These are phyloP conservation scores for Cinara cedri DNA, from an alignment of 2,888 invertebrate species.

Conservation along the genomic window DNA sequence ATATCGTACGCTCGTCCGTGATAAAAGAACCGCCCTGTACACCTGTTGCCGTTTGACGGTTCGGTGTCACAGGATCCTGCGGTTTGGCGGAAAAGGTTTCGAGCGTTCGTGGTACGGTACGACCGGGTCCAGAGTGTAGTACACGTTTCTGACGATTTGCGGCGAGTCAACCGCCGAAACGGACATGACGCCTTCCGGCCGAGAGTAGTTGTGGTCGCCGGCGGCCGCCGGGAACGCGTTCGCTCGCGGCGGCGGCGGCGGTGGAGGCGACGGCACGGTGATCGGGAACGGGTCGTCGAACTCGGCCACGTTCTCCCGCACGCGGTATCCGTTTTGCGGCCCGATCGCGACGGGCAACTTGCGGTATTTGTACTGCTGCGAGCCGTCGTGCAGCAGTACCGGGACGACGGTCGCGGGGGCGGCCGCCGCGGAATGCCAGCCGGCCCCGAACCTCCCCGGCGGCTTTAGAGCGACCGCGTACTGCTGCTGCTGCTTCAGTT, in stretches of 20 bases:
- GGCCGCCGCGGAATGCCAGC: too few species aligned
- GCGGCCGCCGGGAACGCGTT: not conserved
- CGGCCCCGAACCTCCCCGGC: too few species aligned
- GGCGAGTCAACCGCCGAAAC: not conserved
- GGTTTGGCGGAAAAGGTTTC: not conserved
- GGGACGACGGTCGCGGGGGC: too few species aligned
- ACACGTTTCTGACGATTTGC: conserved; percentile 4
- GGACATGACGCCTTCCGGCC: not conserved
- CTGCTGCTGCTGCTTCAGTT: too few species aligned
- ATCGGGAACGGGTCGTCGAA: not conserved
- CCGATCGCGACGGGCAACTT: not conserved
- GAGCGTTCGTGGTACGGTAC: conserved; percentile 19
- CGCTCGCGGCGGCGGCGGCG: not conserved
- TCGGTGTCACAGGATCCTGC: not conserved
- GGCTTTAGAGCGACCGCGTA: not conserved
- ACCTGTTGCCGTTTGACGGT: too few species aligned
- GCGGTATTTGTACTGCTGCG: not conserved
- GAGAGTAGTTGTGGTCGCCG: not conserved
- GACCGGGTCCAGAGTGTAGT: conserved; percentile 43
- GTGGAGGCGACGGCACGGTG: not conserved
- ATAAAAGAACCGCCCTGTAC: too few species aligned
- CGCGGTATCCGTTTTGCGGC: not conserved
- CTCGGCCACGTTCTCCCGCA: not conserved
- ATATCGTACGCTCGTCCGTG: too few species aligned
- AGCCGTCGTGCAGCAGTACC: not conserved